Evolutionary conservation across 2,888 invertebrate genomes (phyloP).

Genomic region (Zeuzera pyrina): DNA sequence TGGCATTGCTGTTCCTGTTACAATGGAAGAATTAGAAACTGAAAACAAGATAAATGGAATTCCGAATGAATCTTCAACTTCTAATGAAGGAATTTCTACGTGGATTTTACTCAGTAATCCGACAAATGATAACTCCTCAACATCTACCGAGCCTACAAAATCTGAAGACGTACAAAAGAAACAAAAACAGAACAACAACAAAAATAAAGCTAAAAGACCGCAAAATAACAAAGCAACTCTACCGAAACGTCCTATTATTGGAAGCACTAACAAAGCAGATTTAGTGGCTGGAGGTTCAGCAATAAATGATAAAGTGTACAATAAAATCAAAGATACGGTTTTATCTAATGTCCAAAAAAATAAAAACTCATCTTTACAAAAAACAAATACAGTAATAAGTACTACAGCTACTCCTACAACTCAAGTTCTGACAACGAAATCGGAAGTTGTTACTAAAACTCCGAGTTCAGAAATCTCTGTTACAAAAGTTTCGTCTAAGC

Average conservation of each 20-base stretch:
- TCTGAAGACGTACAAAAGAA: conserved; percentile 44
- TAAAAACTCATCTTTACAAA: conserved; percentile 40
- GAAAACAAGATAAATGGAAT: conserved; percentile 59
- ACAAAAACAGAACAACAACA: conserved; percentile 34
- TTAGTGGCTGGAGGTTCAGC: conserved; percentile 60
- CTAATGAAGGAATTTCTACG: conserved; percentile 80
- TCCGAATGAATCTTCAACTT: conserved; percentile 62
- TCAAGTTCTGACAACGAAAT: conserved; percentile 34
- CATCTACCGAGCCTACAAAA: conserved; percentile 55
- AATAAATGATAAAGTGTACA: conserved; percentile 64
- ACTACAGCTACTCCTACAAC: conserved; percentile 29
- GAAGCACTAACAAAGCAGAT: conserved; percentile 61
- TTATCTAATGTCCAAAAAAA: conserved; percentile 68
- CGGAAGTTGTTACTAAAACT: conserved; percentile 32
- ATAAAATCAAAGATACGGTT: conserved; percentile 76
- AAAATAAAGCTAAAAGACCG: conserved; percentile 52
- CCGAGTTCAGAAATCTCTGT: conserved; percentile 23
- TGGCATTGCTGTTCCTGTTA: conserved; percentile 78
- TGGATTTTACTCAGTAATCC: conserved; percentile 80
- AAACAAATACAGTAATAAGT: conserved; percentile 25
- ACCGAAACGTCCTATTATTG: conserved; percentile 52
- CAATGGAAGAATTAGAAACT: conserved; percentile 74
- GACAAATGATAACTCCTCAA: conserved; percentile 31
- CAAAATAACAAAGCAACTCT: conserved; percentile 35
- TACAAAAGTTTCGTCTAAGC: conserved; percentile 40